Conservation (phyloP, 2,797 vertebrate species). For the Petrocephalus schoutedeni region DNA sequence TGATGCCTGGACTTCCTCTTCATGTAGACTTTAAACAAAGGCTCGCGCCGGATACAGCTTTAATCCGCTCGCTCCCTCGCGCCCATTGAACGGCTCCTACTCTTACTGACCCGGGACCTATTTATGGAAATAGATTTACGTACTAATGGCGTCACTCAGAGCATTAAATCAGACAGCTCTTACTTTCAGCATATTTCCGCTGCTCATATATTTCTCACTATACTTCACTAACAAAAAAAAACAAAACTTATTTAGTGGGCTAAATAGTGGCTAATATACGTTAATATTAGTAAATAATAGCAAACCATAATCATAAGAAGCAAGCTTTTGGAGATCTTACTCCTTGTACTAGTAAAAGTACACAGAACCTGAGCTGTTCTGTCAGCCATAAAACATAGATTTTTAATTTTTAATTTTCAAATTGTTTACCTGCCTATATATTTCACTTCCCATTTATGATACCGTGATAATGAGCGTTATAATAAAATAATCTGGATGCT, state of each 20-base stretch:
- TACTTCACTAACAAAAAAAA: neutral
- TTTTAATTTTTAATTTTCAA: neutral
- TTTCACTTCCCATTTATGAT: neutral
- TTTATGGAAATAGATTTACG: slow-evolving; percentile 26
- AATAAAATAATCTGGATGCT: neutral
- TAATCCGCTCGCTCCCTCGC: slow-evolving; percentile 18
- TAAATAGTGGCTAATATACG: neutral
- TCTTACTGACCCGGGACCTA: slow-evolving; percentile 3
- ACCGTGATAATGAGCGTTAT: neutral
- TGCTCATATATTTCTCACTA: neutral
- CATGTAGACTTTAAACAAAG: neutral
- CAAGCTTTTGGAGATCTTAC: neutral
- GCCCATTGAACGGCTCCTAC: neutral
- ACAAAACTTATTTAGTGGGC: neutral
- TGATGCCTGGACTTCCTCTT: slow-evolving; percentile 27
- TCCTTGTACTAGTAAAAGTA: neutral
- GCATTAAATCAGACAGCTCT: slow-evolving; percentile 23
- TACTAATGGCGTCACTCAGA: slow-evolving; percentile 15
- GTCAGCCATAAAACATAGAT: neutral
- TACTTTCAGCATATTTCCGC: neutral
- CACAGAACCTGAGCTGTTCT: neutral
- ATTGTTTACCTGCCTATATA: neutral
- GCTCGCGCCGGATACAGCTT: neutral
- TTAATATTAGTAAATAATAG: neutral
- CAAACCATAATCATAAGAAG: neutral